Conservation (phyloP, 2,888 invertebrate genomes). For the Platynereis dumerilii region DNA sequence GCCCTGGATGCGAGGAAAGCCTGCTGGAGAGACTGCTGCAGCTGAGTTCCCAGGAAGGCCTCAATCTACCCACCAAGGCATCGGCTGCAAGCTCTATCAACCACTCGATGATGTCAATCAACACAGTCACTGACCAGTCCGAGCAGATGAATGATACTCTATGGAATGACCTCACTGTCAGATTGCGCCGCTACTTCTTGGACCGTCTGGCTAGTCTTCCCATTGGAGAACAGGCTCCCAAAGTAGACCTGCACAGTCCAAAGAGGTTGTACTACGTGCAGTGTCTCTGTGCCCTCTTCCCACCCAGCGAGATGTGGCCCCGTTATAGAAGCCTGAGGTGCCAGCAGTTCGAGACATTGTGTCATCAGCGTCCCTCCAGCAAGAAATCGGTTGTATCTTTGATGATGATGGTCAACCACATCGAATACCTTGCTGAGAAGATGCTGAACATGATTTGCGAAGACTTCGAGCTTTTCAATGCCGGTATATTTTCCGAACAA, state of each 20-base stretch:
- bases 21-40: conserved; percentile 51
- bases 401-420: conserved; percentile 7
- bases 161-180: conserved; percentile 46
- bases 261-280: conserved; percentile 51
- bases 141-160: conserved; percentile 48
- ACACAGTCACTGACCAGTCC: conserved; percentile 50
- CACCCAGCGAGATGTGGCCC: conserved; percentile 51
- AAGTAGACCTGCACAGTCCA: conserved; percentile 41
- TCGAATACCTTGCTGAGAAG: conserved; percentile 5
- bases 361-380: conserved; percentile 14
- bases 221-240: conserved; percentile 31
- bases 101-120: conserved; percentile 51
- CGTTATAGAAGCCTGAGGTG: conserved; percentile 42
- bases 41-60: conserved; percentile 54
- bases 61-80: conserved; percentile 50
- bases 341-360: conserved; percentile 50
- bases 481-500: conserved; percentile 52
- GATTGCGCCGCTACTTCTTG: conserved; percentile 43
- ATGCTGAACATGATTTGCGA: conserved; percentile 53
- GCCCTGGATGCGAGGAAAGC: conserved; percentile 55
- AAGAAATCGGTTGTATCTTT: neutral
- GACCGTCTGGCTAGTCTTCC: conserved; percentile 49
- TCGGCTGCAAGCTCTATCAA: conserved; percentile 39
- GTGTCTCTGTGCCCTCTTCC: conserved; percentile 48
- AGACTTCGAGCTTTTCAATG: conserved; percentile 53